These are phyloP conservation scores for Syritta pipiens DNA, from an alignment of 2,888 invertebrate species.

Conservation along the genomic window DNA sequence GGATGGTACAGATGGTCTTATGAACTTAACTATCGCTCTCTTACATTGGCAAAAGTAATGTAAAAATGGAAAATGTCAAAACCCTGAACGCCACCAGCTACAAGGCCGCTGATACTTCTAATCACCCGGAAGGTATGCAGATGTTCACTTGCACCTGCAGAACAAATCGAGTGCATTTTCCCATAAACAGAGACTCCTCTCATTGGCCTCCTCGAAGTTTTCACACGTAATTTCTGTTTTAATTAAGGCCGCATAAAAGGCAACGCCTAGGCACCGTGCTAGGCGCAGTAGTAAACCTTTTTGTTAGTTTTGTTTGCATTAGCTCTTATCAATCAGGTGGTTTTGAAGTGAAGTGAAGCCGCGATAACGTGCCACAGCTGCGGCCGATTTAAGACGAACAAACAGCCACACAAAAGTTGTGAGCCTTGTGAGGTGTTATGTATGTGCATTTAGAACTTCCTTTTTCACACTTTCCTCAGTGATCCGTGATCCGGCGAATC, in stretches of 20 bases:
- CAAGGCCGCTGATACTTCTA: constrained; percentile 23
- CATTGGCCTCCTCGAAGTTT: too few relatives aligned
- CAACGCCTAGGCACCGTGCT: too few relatives aligned
- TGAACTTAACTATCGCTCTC: too few relatives aligned
- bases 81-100: background rate
- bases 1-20: too few relatives aligned
- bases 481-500: constrained; percentile 48
- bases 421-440: constrained; percentile 56
- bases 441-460: constrained; percentile 69
- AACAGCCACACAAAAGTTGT: constrained; percentile 42
- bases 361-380: constrained; percentile 64
- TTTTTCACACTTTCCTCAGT: constrained; percentile 70
- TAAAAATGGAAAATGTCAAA: too few relatives aligned
- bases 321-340: constrained; percentile 51
- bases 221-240: too few relatives aligned
- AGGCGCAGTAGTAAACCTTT: too few relatives aligned
- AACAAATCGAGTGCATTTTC: background rate
- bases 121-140: constrained; percentile 20
- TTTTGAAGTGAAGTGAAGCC: constrained; percentile 21
- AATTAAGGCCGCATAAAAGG: too few relatives aligned
- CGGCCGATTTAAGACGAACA: too few relatives aligned
- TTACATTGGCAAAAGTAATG: too few relatives aligned
- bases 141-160: constrained; percentile 11
- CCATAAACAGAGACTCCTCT: too few relatives aligned
- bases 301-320: constrained; percentile 1